phyloP scores from a whole-genome alignment of 30 jellyfish, hydroid and myxozoan genomes.

The Hydra vulgaris region DNA sequence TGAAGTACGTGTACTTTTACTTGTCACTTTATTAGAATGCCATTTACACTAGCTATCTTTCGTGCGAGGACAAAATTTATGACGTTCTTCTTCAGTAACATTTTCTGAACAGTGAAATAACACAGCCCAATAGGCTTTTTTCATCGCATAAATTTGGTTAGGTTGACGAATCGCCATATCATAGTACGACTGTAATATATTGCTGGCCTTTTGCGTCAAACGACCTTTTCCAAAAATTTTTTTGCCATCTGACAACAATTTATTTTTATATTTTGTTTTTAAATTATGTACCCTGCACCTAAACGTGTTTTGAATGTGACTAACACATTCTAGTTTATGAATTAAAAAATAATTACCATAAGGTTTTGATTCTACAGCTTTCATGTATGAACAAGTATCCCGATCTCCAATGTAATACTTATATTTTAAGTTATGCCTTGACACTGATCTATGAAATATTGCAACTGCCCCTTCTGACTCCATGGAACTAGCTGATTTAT shows the following conservation, averaged over 20 bases:
- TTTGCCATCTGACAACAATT: not conserved
- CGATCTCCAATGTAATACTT: too few species aligned
- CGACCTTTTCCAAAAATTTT: not conserved
- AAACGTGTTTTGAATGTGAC: not conserved
- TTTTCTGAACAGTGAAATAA: slow-evolving; percentile 13
- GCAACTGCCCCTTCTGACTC: too few species aligned
- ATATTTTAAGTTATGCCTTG: too few species aligned
- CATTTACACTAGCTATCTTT: not conserved
- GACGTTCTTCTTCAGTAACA: slow-evolving; percentile 17
- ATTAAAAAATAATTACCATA: too few species aligned
- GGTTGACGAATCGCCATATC: not conserved
- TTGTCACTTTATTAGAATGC: not conserved
- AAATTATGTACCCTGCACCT: not conserved
- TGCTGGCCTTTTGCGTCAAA: not conserved
- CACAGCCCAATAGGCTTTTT: not conserved
- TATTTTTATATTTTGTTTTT: not conserved
- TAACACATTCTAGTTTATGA: too few species aligned
- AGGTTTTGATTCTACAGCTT: too few species aligned
- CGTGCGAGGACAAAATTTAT: not conserved
- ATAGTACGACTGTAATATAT: not conserved
- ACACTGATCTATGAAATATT: too few species aligned
- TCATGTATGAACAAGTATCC: too few species aligned
- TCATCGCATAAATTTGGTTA: not conserved
- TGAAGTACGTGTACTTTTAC: not conserved
- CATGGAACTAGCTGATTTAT: too few species aligned